Evolutionary conservation across 2,113 vertebrate genomes (phyloP).

Genomic region (Chauna torquata): DNA sequence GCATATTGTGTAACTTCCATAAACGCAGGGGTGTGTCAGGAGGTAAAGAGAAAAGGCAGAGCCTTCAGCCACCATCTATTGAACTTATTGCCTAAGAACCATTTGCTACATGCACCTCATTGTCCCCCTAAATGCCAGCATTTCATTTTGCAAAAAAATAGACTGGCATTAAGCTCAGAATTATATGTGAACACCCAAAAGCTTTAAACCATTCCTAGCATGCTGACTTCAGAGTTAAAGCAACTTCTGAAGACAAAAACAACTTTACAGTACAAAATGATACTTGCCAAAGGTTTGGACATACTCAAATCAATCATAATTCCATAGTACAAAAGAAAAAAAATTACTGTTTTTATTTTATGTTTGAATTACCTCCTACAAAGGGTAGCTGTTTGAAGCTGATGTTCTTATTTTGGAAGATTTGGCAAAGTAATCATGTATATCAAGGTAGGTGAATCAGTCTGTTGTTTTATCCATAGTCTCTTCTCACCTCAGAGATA

Average conservation of each 20-base stretch:
- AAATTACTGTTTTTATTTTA: not conserved
- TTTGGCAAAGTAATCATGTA: no score
- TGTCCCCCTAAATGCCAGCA: not conserved
- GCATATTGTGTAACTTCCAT: constrained; percentile 34
- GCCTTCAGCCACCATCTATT: constrained; percentile 6
- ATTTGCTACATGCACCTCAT: not conserved
- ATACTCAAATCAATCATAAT: not conserved
- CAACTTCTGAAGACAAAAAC: not conserved
- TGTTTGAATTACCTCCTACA: not conserved
- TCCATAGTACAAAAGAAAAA: not conserved
- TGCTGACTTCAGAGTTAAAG: not conserved
- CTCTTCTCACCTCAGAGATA: not conserved
- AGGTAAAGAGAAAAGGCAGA: constrained; percentile 31
- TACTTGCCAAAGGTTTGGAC: not conserved
- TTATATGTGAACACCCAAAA: not conserved
- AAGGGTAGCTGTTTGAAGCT: not conserved
- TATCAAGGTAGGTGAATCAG: not conserved
- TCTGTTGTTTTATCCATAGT: not conserved
- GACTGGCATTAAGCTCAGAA: not conserved
- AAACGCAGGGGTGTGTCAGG: constrained; percentile 15
- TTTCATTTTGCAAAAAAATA: not conserved
- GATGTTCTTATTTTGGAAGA: not conserved
- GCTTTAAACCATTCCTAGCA: not conserved
- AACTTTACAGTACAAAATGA: not conserved
- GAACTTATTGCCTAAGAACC: not conserved